phyloP scores from a whole-genome alignment of 2,888 invertebrate genomes.

The Eupsilia transversa region DNA sequence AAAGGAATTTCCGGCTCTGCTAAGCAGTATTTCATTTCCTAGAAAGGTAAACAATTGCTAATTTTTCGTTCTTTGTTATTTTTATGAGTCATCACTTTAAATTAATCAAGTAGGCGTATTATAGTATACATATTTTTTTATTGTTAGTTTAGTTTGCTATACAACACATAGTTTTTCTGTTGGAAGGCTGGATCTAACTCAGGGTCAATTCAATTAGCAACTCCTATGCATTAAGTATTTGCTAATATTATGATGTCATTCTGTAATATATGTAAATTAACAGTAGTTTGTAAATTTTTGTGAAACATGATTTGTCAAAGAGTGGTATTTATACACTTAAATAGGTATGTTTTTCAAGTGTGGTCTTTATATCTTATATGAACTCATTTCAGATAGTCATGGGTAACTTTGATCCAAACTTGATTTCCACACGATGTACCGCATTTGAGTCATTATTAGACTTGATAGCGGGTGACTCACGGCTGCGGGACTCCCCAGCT shows the following conservation, averaged over 20 bases:
- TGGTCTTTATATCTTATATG: not conserved
- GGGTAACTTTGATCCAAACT: slow-evolving; percentile 93
- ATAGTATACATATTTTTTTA: not conserved
- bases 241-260: slow-evolving; percentile 23
- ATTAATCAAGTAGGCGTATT: slow-evolving; percentile 47
- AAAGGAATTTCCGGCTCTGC: slow-evolving; percentile 89
- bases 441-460: slow-evolving; percentile 92
- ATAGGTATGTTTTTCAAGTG: not conserved
- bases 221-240: not conserved
- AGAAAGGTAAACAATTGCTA: slow-evolving; percentile 85
- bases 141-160: not conserved
- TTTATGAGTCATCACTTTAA: slow-evolving; percentile 48
- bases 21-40: slow-evolving; percentile 91
- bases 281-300: not conserved
- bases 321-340: not conserved
- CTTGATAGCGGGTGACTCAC: slow-evolving; percentile 89
- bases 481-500: slow-evolving; percentile 90
- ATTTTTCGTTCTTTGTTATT: slow-evolving; percentile 35
- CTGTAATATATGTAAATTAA: slow-evolving; percentile 13
- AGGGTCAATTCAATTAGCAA: slow-evolving; percentile 27
- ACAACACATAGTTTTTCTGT: not conserved
- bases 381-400: slow-evolving; percentile 88
- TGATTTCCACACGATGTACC: slow-evolving; percentile 92
- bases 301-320: not conserved
- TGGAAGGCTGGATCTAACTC: not conserved